These are phyloP conservation scores for Euglossa dilemma DNA, from an alignment of 1,140 invertebrate genomes.

Conservation along the genomic window DNA sequence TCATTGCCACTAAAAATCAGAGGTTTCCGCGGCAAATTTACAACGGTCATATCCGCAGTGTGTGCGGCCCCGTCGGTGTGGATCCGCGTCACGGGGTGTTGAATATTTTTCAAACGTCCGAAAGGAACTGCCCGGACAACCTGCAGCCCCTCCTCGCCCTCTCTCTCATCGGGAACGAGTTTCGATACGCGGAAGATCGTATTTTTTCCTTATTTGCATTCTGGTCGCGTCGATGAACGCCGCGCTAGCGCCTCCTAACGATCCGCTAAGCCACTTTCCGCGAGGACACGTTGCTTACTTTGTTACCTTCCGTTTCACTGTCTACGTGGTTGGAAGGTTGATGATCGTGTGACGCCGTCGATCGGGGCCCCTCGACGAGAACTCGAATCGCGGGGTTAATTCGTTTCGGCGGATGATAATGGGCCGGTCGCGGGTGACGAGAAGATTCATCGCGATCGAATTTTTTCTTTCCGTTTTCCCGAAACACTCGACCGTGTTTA, in stretches of 20 bases:
- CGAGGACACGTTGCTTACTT: constrained; percentile 19
- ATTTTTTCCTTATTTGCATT: constrained; percentile 38
- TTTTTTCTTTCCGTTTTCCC: neutral
- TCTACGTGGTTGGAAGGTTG: constrained; percentile 13
- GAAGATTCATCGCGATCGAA: neutral
- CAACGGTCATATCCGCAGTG: constrained; percentile 49
- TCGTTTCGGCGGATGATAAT: neutral
- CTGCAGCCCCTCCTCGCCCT: too few species aligned
- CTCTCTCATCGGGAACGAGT: constrained; percentile 11
- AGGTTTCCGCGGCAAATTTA: constrained; percentile 66
- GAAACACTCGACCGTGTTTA: too few species aligned
- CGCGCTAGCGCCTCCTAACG: constrained; percentile 1
- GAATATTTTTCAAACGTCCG: constrained; percentile 37
- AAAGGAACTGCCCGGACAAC: neutral
- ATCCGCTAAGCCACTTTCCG: constrained; percentile 14
- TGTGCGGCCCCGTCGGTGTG: constrained; percentile 12
- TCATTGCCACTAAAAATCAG: constrained; percentile 72
- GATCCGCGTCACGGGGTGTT: constrained; percentile 34
- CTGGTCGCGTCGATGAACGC: constrained; percentile 28
- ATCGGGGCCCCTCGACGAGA: neutral
- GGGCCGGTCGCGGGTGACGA: neutral
- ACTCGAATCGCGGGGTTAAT: neutral
- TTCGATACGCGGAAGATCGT: constrained; percentile 9
- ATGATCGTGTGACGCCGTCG: neutral
- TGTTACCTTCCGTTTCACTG: constrained; percentile 16